Conservation (phyloP, 2,888 invertebrate species). For the Ellobium chinense region DNA sequence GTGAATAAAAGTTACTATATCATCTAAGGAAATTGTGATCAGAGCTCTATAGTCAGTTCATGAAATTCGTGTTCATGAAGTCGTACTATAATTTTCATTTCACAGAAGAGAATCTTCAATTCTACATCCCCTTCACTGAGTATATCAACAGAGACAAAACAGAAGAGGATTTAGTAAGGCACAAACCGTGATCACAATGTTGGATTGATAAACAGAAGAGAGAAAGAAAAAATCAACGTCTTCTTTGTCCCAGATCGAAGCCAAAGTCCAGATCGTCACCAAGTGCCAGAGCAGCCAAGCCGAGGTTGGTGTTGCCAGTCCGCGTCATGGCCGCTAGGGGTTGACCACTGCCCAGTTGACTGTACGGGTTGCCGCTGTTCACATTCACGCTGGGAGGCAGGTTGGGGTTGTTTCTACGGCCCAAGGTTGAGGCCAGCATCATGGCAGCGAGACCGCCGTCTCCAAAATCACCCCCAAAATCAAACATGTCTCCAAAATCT, state of each 20-base stretch:
- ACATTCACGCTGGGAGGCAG: not conserved
- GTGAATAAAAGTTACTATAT: too few species aligned
- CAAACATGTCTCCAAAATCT: not conserved
- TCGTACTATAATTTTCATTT: too few species aligned
- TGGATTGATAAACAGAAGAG: too few species aligned
- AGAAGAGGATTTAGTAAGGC: too few species aligned
- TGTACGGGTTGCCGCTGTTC: constrained; percentile 8
- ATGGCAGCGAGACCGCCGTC: not conserved
- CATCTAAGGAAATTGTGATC: too few species aligned
- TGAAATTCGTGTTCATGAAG: too few species aligned
- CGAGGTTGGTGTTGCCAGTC: not conserved
- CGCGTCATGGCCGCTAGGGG: not conserved
- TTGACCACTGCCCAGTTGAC: not conserved
- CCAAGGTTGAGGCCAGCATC: not conserved
- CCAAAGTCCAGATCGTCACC: not conserved
- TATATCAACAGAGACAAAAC: too few species aligned
- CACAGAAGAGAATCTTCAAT: too few species aligned
- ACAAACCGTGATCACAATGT: too few species aligned
- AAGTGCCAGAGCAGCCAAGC: not conserved
- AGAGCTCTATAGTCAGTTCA: too few species aligned
- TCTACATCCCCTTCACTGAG: too few species aligned
- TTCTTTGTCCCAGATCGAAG: not conserved
- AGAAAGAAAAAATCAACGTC: too few species aligned
- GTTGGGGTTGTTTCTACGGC: not conserved
- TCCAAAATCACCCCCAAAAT: not conserved